Evolutionary conservation across 2,888 invertebrate genomes (phyloP), one percentile per base, ranked within the genome.

Genomic region (Erynnis tages): DNA sequence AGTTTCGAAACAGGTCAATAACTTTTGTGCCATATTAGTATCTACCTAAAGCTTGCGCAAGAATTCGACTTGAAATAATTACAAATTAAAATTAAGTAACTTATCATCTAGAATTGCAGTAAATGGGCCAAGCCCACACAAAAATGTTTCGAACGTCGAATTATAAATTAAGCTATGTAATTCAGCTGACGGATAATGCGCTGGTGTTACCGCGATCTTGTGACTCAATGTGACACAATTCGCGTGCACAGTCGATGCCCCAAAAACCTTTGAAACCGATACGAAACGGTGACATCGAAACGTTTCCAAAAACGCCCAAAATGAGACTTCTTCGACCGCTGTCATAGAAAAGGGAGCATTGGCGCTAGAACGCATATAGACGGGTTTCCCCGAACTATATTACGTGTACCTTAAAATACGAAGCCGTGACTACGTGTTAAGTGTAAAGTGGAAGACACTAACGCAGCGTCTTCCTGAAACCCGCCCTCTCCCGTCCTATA

Each of bases 321-420:
- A 56, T 38, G 19, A 38, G 19, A 11, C 11, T 10, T 10, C 19
- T 48, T 45, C 40, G 54, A 45, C 34, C 17, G 13, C 29, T 27
- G 43, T 35, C 27, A 45, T 48, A 49, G 37, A 54, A 66, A 67
- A 65, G 58, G 37, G 37, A 21, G 37, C 37, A 37, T 17, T n/a
- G 34, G 10, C 10, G 19, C 10, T 21, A 21, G 21, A 68, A 69
- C 73, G 60, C 52, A 62, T 75, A 66, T 79, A 82, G 79, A 75
- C 73, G 79, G 85, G 79, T 69, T 86, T 86, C 86, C 85, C 84
- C 86, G 86, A 86, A 86, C 76, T 73, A 76, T 72, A 73, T 73
- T 74, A 73, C 71, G 67, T 52, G 49, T 58, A 57, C 79, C 71
- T 69, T n/a, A 68, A 80, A 79, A 81, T 76, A 79, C 70, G 63